Evolutionary conservation across 2,113 vertebrate species (phyloP), one percentile per base, ranked within the genome.

Genomic region (Oreochromis tanganicae): DNA sequence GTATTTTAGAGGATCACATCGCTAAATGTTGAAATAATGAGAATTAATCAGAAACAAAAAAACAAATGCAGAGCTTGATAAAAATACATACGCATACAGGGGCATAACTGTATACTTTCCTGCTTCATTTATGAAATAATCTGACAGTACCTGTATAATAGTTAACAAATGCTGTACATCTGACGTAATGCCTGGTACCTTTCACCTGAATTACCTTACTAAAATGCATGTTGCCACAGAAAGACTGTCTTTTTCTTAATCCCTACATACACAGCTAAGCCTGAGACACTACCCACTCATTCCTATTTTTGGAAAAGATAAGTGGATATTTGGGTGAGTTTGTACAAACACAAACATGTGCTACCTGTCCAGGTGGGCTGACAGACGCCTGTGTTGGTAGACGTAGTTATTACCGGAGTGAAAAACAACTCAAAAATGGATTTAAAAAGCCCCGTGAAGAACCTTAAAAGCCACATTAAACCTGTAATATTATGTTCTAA

Each of bases 311-410:
- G 38, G 32, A 81, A 63, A 50, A 82, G 78, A 27, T 41, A 32
- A 80, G 55, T 78, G 38, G 55, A 81, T 61, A 59, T 86, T 87
- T 54, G 57, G 79, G 5, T 50, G 14, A 54, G 38, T 36, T 55
- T 86, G 41, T 59, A 79, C 87, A 90, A 90, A 85, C 84, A 90
- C 21, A 80, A 80, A 68, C 80, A 86, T 50, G 3, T 32, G 41
- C 21, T 32, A 71, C 3, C 34, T 38, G 27, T 12, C 32, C 10
- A 32, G 38, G 32, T 82, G 50, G 85, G 71, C 55, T 73, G 90
- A 87, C 5, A 88, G 85, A 90, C 55, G 36, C n/a, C 24, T 24
- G 34, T 61, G 55, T 79, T 59, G 34, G 48, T 38, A 54, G 50
- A 82, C 17, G 4, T 41, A 24, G 68, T 80, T 50, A 80, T 73